Conservation (phyloP, 2,797 vertebrate species). For the Toxotes lorentzi region DNA sequence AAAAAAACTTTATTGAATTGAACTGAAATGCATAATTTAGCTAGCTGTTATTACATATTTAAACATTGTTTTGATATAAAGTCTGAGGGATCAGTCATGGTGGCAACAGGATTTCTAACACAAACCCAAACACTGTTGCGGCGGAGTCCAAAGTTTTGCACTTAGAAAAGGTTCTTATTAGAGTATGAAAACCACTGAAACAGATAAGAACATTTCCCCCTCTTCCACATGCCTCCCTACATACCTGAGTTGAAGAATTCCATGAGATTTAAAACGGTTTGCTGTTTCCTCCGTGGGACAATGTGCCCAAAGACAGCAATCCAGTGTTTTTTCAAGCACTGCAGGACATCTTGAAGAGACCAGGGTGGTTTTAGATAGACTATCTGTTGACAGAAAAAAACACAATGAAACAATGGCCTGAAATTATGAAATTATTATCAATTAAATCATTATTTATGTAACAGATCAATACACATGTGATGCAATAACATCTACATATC, state of each 20-base stretch:
- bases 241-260: constrained; percentile 88
- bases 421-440: neutral
- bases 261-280: constrained; percentile 85
- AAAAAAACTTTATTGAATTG: too few relatives aligned
- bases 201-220: neutral
- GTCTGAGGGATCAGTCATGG: neutral
- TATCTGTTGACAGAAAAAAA: constrained; percentile 82
- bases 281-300: constrained; percentile 83
- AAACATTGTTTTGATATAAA: neutral
- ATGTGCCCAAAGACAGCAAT: constrained; percentile 92
- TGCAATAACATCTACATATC: neutral
- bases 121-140: neutral
- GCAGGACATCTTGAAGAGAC: constrained; percentile 88
- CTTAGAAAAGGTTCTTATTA: neutral
- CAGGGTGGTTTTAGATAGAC: constrained; percentile 92
- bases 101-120: neutral
- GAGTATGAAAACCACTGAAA: neutral
- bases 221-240: constrained; percentile 72
- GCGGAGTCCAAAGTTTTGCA: neutral
- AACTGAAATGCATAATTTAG: neutral
- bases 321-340: constrained; percentile 95
- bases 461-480: neutral
- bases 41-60: neutral
- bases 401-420: neutral
- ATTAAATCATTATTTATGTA: neutral